phyloP scores from a whole-genome alignment of 2,888 invertebrate genomes.

The Lucinisca nassula region DNA sequence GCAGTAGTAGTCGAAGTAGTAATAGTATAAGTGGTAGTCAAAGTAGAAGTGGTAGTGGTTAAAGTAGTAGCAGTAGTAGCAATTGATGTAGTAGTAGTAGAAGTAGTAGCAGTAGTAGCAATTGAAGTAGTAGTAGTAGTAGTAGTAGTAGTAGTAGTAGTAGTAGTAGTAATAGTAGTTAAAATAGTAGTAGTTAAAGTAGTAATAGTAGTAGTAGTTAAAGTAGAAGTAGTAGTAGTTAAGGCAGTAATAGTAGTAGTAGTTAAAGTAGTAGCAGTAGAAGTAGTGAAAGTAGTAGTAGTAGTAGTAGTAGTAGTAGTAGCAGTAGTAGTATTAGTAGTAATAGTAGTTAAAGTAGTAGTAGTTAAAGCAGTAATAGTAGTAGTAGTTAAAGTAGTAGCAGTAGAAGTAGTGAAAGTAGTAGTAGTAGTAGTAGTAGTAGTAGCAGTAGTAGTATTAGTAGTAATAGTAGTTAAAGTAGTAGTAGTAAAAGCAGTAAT shows the following conservation, averaged over 20 bases:
- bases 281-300: not conserved
- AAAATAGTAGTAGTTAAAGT: not conserved
- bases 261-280: constrained; percentile 23
- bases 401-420: too few relatives aligned
- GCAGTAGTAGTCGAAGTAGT: constrained; percentile 27
- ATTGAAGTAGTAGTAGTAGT: not conserved
- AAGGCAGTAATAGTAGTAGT: constrained; percentile 84
- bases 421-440: too few relatives aligned
- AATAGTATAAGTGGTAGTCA: constrained; percentile 8
- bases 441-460: too few relatives aligned
- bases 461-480: too few relatives aligned
- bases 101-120: not conserved
- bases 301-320: not conserved
- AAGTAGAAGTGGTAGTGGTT: not conserved
- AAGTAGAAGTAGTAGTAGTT: not conserved
- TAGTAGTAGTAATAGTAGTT: constrained; percentile 24
- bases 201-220: not conserved
- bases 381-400: too few relatives aligned
- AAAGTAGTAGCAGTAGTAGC: not conserved
- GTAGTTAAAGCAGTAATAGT: not conserved
- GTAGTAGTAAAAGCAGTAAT: too few relatives aligned
- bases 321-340: not conserved
- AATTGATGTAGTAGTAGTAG: not conserved
- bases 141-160: constrained; percentile 15
- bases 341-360: not conserved